Conservation (phyloP, 2,797 vertebrate species). For the Thunnus albacares region DNA sequence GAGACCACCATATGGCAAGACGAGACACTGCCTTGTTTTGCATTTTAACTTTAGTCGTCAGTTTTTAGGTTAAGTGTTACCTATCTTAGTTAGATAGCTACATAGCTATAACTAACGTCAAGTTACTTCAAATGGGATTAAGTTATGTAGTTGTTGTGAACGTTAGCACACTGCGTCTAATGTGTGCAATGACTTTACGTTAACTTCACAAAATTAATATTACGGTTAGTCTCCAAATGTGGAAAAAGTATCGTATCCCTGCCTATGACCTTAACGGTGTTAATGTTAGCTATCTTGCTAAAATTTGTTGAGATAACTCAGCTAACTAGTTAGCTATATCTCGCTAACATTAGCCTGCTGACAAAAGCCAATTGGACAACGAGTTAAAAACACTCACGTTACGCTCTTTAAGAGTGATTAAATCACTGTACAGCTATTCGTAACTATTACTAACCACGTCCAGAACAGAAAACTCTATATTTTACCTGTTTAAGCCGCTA, state of each 20-base stretch:
- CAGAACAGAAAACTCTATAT: rapidly evolving
- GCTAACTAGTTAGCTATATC: constrained; percentile 24
- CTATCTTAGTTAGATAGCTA: not conserved
- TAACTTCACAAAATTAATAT: not conserved
- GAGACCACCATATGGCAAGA: not conserved
- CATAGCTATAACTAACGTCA: not conserved
- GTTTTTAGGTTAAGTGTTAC: not conserved
- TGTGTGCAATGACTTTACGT: not conserved
- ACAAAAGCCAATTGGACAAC: not conserved
- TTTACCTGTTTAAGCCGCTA: constrained; percentile 47
- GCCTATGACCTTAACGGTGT: not conserved
- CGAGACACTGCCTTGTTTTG: rapidly evolving
- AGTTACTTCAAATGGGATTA: not conserved
- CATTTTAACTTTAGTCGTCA: not conserved
- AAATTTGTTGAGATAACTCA: constrained; percentile 4
- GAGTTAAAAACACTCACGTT: not conserved
- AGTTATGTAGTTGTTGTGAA: not conserved
- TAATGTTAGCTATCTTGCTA: not conserved
- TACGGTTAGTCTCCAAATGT: not conserved
- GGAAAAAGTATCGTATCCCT: not conserved
- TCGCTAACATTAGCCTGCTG: constrained; percentile 16
- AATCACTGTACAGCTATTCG: rapidly evolving
- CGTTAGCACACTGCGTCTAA: not conserved
- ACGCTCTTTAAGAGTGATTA: not conserved
- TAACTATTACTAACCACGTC: rapidly evolving